Evolutionary conservation across 2,113 vertebrate species (phyloP).

Genomic region (Chaetops frenatus): DNA sequence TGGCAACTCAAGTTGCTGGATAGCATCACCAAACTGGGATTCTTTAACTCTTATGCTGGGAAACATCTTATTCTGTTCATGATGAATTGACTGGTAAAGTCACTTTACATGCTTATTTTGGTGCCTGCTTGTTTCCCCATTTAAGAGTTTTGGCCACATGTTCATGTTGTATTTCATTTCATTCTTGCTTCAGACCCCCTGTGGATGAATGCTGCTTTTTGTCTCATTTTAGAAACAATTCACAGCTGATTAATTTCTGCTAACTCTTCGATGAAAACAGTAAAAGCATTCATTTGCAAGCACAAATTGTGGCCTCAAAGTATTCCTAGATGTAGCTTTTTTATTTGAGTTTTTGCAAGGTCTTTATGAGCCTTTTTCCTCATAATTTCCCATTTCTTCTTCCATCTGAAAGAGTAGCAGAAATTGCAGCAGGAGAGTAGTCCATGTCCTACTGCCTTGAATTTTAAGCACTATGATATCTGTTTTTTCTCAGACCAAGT

Average conservation of each 20-base stretch:
- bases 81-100: not conserved
- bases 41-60: not conserved
- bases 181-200: not conserved
- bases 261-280: not conserved
- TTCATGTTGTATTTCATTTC: not conserved
- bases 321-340: not conserved
- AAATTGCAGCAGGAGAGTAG: not conserved
- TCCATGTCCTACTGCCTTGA: not conserved
- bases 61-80: not conserved
- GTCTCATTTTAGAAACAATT: constrained; percentile 31
- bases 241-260: not conserved
- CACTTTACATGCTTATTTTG: constrained; percentile 4
- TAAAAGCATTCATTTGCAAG: not conserved
- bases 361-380: not conserved
- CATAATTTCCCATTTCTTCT: not conserved
- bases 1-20: not conserved
- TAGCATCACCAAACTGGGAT: not conserved
- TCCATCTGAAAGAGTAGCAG: not conserved
- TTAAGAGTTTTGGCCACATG: not conserved
- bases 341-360: not conserved
- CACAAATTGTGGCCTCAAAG: not conserved
- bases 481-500: not conserved
- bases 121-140: not conserved
- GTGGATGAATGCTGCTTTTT: not conserved
- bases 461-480: not conserved